These are phyloP conservation scores for Euborellia annulipes DNA, from an alignment of 1,140 invertebrate genomes.

Conservation along the genomic window DNA sequence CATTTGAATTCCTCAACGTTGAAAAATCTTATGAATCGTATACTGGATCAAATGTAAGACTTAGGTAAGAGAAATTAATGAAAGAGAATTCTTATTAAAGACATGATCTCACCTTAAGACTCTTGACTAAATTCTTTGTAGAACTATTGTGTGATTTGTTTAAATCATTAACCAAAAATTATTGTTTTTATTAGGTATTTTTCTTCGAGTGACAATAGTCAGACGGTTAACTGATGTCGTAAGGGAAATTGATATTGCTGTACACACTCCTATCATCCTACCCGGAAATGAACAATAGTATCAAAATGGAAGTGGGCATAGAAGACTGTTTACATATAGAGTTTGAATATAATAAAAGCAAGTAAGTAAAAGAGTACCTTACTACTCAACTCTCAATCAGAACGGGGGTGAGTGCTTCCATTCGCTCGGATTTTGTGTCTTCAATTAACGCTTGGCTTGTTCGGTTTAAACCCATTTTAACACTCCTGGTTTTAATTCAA, in stretches of 20 bases:
- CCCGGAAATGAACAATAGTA: conserved; percentile 93
- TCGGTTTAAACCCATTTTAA: no score
- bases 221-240: conserved; percentile 85
- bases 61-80: conserved; percentile 46
- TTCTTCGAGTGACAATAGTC: conserved; percentile 88
- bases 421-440: no score
- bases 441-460: no score
- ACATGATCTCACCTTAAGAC: no score
- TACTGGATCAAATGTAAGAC: conserved; percentile 86
- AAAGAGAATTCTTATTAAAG: no score
- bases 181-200: conserved; percentile 83
- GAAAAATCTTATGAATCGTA: conserved; percentile 99
- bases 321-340: conserved; percentile 99
- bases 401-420: no score
- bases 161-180: no score
- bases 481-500: no score
- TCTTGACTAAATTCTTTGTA: no score
- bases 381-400: no score
- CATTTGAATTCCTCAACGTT: conserved; percentile 95
- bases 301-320: conserved; percentile 93
- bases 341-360: conserved; percentile 99
- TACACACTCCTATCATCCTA: conserved; percentile 96
- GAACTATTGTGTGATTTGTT: no score
- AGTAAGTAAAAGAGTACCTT: no score
- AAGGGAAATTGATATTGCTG: conserved; percentile 93